Percentiles rank a stretch among this genome's conserved stretches.
These are phyloP conservation scores for Toxostoma redivivum DNA, from an alignment of 2,113 vertebrate species.

Conservation along the genomic window DNA sequence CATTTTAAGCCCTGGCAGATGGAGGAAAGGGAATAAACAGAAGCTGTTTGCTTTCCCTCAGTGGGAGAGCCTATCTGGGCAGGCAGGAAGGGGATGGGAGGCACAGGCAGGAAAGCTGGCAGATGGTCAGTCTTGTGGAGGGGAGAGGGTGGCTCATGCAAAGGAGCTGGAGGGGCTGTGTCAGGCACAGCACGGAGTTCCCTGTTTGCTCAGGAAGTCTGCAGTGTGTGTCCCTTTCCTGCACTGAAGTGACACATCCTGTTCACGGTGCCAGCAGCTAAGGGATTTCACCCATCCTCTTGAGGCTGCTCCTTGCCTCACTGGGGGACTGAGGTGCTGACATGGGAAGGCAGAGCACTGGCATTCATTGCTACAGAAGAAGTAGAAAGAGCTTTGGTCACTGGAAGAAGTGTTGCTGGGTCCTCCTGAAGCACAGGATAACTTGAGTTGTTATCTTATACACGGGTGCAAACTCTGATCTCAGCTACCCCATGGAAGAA, in stretches of 20 bases:
- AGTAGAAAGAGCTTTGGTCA: neutral
- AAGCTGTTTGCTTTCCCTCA: neutral
- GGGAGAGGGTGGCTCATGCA: neutral
- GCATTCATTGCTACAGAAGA: neutral
- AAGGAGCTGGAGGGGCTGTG: neutral
- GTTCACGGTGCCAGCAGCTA: neutral
- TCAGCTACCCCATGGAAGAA: neutral
- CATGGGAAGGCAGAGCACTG: neutral
- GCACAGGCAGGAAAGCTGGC: neutral
- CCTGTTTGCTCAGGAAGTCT: neutral
- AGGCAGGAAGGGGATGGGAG: neutral
- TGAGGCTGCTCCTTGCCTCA: neutral
- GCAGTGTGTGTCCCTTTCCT: neutral
- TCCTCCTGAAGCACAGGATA: neutral
- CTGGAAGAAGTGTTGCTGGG: neutral
- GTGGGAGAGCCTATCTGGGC: neutral
- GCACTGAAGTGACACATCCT: neutral
- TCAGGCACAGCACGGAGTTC: neutral
- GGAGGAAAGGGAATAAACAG: conserved; percentile 21
- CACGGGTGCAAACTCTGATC: neutral
- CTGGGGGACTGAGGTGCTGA: neutral
- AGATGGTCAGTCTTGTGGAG: neutral
- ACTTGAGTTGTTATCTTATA: neutral
- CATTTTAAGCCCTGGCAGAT: neutral
- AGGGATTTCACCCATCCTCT: neutral